These are phyloP conservation scores for Carduelis carduelis DNA, from an alignment of 2,797 vertebrate genomes.

Conservation along the genomic window DNA sequence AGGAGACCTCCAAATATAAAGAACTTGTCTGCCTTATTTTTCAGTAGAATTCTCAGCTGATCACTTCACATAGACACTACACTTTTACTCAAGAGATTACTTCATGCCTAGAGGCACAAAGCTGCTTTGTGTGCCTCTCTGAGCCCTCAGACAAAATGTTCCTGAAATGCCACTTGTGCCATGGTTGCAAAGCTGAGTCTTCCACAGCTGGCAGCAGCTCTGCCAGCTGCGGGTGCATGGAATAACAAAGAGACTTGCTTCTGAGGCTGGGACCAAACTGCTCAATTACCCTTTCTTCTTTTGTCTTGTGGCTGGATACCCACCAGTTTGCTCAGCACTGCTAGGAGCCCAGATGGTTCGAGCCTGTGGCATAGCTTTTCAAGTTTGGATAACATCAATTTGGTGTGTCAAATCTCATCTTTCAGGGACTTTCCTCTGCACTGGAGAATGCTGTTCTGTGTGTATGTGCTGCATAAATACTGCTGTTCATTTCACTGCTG, in stretches of 20 bases:
- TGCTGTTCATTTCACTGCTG: neutral
- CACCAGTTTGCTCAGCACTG: neutral
- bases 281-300: constrained; percentile 40
- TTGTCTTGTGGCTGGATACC: constrained; percentile 4
- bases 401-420: neutral
- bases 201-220: constrained; percentile 37
- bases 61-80: neutral
- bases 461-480: neutral
- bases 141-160: neutral
- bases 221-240: neutral
- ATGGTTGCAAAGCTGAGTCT: neutral
- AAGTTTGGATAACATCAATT: neutral
- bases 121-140: neutral
- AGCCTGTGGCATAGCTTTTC: neutral
- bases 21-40: neutral
- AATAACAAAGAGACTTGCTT: constrained; percentile 19
- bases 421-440: neutral
- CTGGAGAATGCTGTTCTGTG: neutral
- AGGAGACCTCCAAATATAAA: neutral
- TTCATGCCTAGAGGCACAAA: constrained; percentile 2
- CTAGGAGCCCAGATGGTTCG: neutral
- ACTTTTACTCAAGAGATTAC: neutral
- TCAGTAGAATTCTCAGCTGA: neutral
- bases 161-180: neutral
- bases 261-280: neutral